These are phyloP conservation scores for Baronia brevicornis DNA, from an alignment of 2,888 invertebrate species.

Conservation along the genomic window DNA sequence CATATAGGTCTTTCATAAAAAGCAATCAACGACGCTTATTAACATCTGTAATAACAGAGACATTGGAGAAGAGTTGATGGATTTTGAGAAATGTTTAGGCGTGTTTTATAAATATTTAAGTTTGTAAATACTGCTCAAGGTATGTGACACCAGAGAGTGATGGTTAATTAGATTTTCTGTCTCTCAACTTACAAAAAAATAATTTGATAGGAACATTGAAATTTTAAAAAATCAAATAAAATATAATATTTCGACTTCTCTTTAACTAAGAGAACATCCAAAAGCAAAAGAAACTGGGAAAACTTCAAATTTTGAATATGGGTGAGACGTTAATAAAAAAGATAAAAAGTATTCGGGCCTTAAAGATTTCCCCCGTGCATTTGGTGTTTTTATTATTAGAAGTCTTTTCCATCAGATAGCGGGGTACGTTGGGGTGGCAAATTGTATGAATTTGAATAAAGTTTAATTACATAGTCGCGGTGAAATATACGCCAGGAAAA, in stretches of 20 bases:
- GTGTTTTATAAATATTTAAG: too few species aligned
- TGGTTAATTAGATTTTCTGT: too few species aligned
- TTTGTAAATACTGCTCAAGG: too few species aligned
- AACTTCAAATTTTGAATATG: conserved; percentile 17
- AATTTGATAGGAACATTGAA: too few species aligned
- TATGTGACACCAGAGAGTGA: too few species aligned
- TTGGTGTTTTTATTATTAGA: conserved; percentile 48
- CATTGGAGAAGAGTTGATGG: too few species aligned
- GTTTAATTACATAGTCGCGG: conserved; percentile 9
- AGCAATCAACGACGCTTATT: too few species aligned
- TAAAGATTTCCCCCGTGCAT: conserved; percentile 56
- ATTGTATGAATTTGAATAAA: conserved; percentile 23
- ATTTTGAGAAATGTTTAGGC: too few species aligned
- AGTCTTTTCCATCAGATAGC: conserved; percentile 46
- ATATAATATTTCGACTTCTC: conserved; percentile 19
- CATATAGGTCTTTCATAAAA: too few species aligned
- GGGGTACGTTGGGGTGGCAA: conserved; percentile 26
- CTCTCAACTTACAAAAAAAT: too few species aligned
- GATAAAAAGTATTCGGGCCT: conserved; percentile 37
- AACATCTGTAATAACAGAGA: too few species aligned
- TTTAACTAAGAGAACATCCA: conserved; percentile 19
- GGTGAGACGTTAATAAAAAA: conserved; percentile 36
- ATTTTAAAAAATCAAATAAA: too few species aligned
- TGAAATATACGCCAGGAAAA: conserved; percentile 4
- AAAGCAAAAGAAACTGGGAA: conserved; percentile 15